Conservation (phyloP, 2,797 vertebrate species). For the Gallinago stenura region DNA sequence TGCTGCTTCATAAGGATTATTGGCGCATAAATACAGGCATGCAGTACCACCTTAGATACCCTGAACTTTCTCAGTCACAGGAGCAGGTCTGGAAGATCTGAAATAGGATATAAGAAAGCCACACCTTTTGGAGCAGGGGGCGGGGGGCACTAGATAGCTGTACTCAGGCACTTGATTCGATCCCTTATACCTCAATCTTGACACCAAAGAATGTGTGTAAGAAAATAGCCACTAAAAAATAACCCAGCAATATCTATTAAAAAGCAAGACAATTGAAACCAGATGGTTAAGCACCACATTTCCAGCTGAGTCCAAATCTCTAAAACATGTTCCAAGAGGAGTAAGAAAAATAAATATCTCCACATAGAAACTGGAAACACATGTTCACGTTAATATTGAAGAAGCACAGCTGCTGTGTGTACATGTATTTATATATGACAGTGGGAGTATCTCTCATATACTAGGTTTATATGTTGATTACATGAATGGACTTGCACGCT, state of each 20-base stretch:
- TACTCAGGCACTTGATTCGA: background rate
- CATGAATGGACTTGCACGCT: background rate
- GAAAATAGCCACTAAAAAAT: background rate
- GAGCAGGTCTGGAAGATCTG: background rate
- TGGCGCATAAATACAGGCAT: background rate
- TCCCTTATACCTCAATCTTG: background rate
- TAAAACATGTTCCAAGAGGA: background rate
- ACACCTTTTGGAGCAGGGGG: background rate
- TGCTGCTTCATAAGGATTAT: background rate
- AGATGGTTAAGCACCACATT: background rate
- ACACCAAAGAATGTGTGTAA: background rate
- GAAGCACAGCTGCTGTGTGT: background rate
- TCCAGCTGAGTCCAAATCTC: slow-evolving; percentile 1
- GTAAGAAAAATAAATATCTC: background rate
- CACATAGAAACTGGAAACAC: background rate
- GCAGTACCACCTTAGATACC: background rate
- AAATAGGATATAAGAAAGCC: background rate
- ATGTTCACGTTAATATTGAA: background rate
- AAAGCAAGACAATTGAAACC: background rate
- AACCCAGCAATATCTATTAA: background rate
- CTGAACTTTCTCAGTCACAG: too few species aligned
- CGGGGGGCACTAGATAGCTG: background rate
- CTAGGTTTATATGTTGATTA: background rate
- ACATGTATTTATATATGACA: background rate
- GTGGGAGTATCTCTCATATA: background rate